phyloP scores from a whole-genome alignment of 2,113 vertebrate species.

The Hypanus sabinus region DNA sequence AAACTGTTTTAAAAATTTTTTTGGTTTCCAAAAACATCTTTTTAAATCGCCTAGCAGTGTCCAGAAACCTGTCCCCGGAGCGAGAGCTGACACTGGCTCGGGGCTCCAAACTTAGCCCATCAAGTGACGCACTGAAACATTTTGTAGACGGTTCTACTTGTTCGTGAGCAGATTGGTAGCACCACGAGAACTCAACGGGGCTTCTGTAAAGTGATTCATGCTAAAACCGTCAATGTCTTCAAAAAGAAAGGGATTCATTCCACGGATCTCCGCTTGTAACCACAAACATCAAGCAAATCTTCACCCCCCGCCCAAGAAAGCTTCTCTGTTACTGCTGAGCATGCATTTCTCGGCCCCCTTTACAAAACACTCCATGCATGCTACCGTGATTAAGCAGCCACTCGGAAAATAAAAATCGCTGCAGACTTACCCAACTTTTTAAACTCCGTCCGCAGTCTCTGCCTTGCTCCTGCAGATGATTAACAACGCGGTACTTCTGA shows the following conservation, averaged over 20 bases:
- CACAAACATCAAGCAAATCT: conserved; percentile 3
- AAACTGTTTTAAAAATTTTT: not conserved
- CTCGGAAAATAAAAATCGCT: not conserved
- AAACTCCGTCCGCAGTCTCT: not conserved
- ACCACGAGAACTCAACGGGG: not conserved
- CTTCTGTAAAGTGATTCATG: not conserved
- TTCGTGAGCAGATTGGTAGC: not conserved
- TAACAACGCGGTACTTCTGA: conserved; percentile 32
- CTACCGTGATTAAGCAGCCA: not conserved
- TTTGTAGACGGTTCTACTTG: not conserved
- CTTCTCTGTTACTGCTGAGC: conserved; percentile 22
- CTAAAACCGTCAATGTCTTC: not conserved
- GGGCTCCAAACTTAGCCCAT: not conserved
- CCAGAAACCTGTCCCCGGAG: not conserved
- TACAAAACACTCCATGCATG: not conserved
- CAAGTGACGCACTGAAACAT: not conserved
- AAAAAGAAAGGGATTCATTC: not conserved
- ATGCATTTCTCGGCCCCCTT: not conserved
- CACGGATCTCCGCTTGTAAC: not conserved
- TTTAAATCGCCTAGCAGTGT: not conserved
- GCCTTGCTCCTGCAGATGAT: not conserved
- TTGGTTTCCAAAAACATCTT: not conserved
- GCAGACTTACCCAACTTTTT: conserved; percentile 35
- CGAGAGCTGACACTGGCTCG: not conserved
- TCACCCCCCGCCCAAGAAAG: not conserved